Base-by-base conservation (phyloP, 2,113 vertebrate species). In the Labeo catla region DNA sequence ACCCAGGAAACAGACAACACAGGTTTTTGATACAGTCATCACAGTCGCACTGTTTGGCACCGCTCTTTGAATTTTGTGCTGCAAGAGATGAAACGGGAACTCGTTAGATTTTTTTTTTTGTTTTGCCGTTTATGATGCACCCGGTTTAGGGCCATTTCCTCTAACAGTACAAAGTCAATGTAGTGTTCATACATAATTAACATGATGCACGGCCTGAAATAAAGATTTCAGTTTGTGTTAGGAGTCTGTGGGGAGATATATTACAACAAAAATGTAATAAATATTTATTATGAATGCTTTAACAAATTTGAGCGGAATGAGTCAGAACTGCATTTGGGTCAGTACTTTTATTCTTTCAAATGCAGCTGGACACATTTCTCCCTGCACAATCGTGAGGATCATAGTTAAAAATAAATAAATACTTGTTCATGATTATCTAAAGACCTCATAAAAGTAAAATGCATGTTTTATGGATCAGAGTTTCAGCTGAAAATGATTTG, bases 71-170 rank as follows among this genome's bases (percentile, higher is more conserved):
- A 52, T 70, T 36, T 39, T 52, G 23, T 15, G 16, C 63, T 2
- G 61, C 79, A 19, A 68, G 47, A 82, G 47, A 70, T 65, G 59
- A 65, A 81, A 81, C 59, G 23, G 57, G 13, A 81, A 47, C 45
- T 68, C 15, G 12, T 43, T 61, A 79, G 36, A 13, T 10, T 16
- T 54, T 16, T 52, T 77, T 2, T 83, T 39, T 70, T 54, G 1
- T 70, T 52, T 70, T 68, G 81, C 81, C 6, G 81, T 16, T 49
- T 34, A 15, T 43, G 81, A 73, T 84, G 81, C 21, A n/a, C 34
- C 50, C 81, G 36, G 81, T 84, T 84, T 73, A 83, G 66, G 66
- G 81, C 81, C 34, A 73, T 84, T 84, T 84, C 66, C 50, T 84
- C 50, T 23, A 83, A 43, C 36, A 73, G 34, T 84, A 45, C 34